phyloP scores from a whole-genome alignment of 2,888 invertebrate species.

The Aporophyla lueneburgensis region DNA sequence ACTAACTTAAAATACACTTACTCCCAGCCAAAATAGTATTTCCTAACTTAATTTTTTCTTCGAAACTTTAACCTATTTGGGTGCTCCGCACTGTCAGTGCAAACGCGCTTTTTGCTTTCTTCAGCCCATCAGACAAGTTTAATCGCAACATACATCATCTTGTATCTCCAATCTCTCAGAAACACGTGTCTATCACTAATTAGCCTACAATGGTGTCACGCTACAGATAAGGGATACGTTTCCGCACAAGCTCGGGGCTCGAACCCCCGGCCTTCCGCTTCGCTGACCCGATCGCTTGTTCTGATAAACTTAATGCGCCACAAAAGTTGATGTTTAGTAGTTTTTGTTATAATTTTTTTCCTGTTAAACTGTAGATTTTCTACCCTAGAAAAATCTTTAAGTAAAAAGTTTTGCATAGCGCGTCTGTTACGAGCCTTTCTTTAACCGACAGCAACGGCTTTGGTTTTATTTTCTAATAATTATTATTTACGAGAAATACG shows the following conservation, averaged over 20 bases:
- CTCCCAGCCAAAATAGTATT: not conserved
- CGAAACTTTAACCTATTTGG: not conserved
- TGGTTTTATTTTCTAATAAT: not conserved
- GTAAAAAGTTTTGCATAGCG: not conserved
- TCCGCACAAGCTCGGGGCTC: conserved; percentile 47
- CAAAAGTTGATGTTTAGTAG: conserved; percentile 70
- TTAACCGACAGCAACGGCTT: not conserved
- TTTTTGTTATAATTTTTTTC: conserved; percentile 65
- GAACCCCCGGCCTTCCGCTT: conserved; percentile 62
- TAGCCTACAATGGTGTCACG: conserved; percentile 71
- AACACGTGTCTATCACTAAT: conserved; percentile 66
- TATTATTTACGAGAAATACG: too few relatives aligned
- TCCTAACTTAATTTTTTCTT: not conserved
- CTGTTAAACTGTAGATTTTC: conserved; percentile 36
- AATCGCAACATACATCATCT: conserved; percentile 14
- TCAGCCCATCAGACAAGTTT: not conserved
- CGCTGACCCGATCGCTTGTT: conserved; percentile 70
- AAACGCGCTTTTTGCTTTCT: not conserved
- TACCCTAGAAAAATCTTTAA: not conserved
- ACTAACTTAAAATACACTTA: not conserved
- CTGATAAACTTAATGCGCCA: conserved; percentile 79
- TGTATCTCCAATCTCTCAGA: conserved; percentile 51
- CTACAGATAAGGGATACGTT: conserved; percentile 71
- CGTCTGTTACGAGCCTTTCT: not conserved
- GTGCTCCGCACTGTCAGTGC: too few relatives aligned